A percentile compares a stretch with the other conserved stretches of the same genome.
Evolutionary conservation across 2,113 vertebrate species (phyloP).

Genomic region (Ophthalmolycus amberensis): DNA sequence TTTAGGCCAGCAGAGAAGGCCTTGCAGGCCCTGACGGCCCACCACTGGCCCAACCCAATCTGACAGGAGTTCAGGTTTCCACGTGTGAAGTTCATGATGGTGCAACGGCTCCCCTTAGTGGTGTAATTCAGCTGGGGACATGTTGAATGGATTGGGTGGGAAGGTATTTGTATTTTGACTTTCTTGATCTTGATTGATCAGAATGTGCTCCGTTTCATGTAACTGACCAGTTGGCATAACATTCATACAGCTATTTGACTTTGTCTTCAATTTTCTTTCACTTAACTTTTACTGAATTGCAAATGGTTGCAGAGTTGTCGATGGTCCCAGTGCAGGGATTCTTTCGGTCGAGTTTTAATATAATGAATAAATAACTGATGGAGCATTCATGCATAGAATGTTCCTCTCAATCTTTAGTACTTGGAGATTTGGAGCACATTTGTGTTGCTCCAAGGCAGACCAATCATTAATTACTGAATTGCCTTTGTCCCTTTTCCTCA

Average conservation of each 20-base stretch:
- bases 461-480: too few relatives aligned
- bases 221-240: too few relatives aligned
- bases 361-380: neutral
- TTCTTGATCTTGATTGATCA: neutral
- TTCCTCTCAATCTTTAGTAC: neutral
- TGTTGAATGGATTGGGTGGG: neutral
- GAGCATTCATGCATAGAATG: neutral
- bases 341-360: neutral
- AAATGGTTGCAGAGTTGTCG: neutral
- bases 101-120: neutral
- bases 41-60: too few relatives aligned
- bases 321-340: neutral
- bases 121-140: neutral
- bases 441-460: neutral
- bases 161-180: neutral
- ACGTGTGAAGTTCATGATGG: too few relatives aligned
- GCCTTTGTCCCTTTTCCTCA: too few relatives aligned
- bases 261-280: too few relatives aligned
- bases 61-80: too few relatives aligned
- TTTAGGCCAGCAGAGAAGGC: too few relatives aligned
- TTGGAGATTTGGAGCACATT: neutral
- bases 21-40: too few relatives aligned
- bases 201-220: too few relatives aligned
- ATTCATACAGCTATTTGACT: too few relatives aligned
- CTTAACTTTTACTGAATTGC: too few relatives aligned